Base-by-base conservation (phyloP, 2,113 vertebrate genomes). In the Crotophaga sulcirostris region DNA sequence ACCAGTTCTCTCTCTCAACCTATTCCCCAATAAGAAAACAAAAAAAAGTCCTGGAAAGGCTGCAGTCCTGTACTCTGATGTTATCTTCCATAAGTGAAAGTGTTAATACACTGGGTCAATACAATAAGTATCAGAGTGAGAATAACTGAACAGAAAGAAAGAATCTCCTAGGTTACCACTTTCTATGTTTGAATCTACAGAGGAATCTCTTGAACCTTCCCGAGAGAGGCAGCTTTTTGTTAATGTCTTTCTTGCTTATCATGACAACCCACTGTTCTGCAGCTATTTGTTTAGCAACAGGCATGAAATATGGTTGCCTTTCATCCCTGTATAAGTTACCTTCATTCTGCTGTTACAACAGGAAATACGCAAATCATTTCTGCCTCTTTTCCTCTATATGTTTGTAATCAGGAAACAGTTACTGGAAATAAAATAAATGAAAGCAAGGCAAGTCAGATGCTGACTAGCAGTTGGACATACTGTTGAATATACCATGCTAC, bases 281-380 rank as follows among this genome's bases (percentile, higher is more conserved):
- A 80, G 87, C 89, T 93, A 87, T 94, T 95, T 89, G 84, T 96
- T 95, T 87, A 90, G 90, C 93, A 96, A 91, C 52, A 89, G 84
- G 85, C 91, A 85, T 93, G 94, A 96, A 96, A 92, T 89, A 93
- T 4, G 55, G 76, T 52, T 55, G 73, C 87, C 96, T 94, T 94
- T 96, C 89, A 90, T 91, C 85, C 59, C 59, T 66, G 33, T 54
- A 1, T 70, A 82, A 75, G 55, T 83, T 93, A 83, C 84, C 75
- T 94, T 76, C 47, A 51, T 73, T 94, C 83, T 83, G 63, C 51
- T 80, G 33, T 80, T 96, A 74, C 36, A 90, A 77, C 78, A 95
- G 95, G 91, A 96, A 96, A 95, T 38, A 73, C 7, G n/a, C 63
- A 95, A 76, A 90, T 88, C 26, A 85, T 96, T 93, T 94, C 93